A percentile compares a stretch with the other conserved stretches of the same genome.
Evolutionary conservation across 2,797 vertebrate species (phyloP).

Genomic region (Urophycis tenuis): DNA sequence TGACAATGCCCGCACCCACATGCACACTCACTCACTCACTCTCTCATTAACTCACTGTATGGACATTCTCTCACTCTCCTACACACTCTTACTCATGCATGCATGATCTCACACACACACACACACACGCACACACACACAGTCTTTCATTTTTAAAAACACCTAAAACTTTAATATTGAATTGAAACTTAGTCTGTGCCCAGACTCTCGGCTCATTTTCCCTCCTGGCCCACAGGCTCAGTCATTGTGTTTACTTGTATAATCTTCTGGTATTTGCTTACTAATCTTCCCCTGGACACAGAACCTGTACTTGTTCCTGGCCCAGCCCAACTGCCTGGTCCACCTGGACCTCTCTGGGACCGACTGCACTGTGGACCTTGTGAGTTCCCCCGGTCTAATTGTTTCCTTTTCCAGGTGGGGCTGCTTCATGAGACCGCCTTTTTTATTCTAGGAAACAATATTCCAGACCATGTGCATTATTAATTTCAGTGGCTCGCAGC

Average conservation of each 20-base stretch:
- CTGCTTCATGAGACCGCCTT: neutral
- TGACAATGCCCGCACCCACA: no score
- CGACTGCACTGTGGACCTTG: conserved; percentile 82
- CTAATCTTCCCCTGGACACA: conserved; percentile 34
- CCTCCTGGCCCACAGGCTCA: no score
- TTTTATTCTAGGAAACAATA: neutral
- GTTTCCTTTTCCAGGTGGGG: conserved; percentile 15
- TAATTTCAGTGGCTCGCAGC: neutral
- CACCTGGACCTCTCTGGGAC: conserved; percentile 85
- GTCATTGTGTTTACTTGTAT: no score
- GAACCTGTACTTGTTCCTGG: conserved; percentile 86
- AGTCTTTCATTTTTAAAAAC: no score
- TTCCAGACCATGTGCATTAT: neutral
- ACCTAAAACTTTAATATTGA: no score
- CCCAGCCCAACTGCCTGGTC: conserved; percentile 86
- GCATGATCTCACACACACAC: neutral
- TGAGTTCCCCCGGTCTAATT: conserved; percentile 49
- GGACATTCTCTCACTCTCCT: no score
- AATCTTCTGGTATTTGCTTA: no score
- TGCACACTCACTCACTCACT: neutral
- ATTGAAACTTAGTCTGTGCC: no score
- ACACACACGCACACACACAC: conserved; percentile 9
- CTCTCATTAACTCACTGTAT: no score
- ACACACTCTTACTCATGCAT: neutral
- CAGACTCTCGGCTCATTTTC: neutral